Conservation (phyloP, 2,797 vertebrate species). For the Sarcoramphus papa region DNA sequence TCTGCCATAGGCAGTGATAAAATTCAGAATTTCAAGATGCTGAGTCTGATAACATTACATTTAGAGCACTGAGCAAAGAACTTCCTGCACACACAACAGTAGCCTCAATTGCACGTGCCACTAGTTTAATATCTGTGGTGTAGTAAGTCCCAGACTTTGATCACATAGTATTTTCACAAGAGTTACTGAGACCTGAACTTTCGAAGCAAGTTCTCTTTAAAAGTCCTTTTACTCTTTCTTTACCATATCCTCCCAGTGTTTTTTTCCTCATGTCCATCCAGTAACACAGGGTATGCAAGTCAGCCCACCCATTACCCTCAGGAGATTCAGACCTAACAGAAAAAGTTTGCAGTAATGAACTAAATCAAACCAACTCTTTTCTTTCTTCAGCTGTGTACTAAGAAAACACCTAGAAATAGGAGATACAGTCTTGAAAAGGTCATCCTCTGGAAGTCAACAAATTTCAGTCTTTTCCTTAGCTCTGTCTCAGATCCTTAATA, state of each 20-base stretch:
- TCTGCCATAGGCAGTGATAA: neutral
- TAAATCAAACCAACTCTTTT: neutral
- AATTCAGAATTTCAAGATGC: neutral
- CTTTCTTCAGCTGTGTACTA: neutral
- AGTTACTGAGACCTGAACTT: neutral
- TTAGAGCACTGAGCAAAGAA: neutral
- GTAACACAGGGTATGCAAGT: neutral
- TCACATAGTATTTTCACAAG: neutral
- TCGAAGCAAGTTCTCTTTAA: neutral
- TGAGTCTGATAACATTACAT: neutral
- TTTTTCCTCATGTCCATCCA: neutral
- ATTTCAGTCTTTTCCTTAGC: neutral
- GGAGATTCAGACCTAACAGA: neutral
- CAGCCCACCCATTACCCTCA: neutral
- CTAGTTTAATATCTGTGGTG: neutral
- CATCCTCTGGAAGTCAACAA: neutral
- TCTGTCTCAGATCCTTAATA: neutral
- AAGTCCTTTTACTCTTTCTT: neutral
- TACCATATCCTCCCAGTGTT: neutral
- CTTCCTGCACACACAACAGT: neutral
- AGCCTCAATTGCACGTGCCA: accelerated
- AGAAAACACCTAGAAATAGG: neutral
- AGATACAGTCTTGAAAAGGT: neutral
- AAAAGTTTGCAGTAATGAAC: neutral
- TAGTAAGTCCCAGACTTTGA: neutral